Percentiles rank a stretch among this genome's conserved stretches.
Evolutionary conservation across 2,797 vertebrate genomes (phyloP).

Genomic region (Enoplosus armatus): DNA sequence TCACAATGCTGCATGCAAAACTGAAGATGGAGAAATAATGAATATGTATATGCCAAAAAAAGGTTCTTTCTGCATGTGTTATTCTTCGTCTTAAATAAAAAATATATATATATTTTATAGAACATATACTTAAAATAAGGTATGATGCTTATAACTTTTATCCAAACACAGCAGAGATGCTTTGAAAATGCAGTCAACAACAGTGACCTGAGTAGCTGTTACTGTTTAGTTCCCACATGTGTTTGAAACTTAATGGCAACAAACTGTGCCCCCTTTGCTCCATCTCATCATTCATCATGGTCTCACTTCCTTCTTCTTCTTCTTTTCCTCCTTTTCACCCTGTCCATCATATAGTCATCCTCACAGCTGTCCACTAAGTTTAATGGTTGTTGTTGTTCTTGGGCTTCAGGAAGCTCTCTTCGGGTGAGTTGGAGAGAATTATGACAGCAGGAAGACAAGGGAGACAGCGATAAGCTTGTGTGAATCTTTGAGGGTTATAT

Average conservation of each 20-base stretch:
- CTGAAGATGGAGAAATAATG: neutral
- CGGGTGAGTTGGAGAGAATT: slow-evolving; percentile 5
- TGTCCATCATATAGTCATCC: slow-evolving; percentile 9
- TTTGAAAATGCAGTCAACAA: neutral
- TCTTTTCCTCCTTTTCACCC: slow-evolving; percentile 8
- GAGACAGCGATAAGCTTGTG: slow-evolving; percentile 9
- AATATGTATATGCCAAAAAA: neutral
- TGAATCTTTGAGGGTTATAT: slow-evolving; percentile 49
- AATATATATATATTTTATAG: too few relatives aligned
- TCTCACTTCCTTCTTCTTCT: slow-evolving; percentile 13
- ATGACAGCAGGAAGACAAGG: slow-evolving; percentile 34
- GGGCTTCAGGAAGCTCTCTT: slow-evolving; percentile 19
- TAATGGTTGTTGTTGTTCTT: slow-evolving; percentile 29
- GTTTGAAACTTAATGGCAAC: slow-evolving; percentile 8
- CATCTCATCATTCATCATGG: slow-evolving; percentile 27
- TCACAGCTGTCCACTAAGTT: slow-evolving; percentile 11
- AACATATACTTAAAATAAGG: too few relatives aligned
- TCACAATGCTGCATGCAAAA: neutral
- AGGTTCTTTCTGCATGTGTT: neutral
- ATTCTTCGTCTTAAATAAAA: neutral
- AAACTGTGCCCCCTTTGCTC: neutral
- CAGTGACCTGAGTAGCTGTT: neutral
- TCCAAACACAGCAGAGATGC: neutral
- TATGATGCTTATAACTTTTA: neutral
- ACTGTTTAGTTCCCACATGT: slow-evolving; percentile 4